Percentiles rank a stretch among this genome's conserved stretches.
Evolutionary conservation across 1,140 invertebrate genomes (phyloP).

Genomic region (Dendrolimus kikuchii): DNA sequence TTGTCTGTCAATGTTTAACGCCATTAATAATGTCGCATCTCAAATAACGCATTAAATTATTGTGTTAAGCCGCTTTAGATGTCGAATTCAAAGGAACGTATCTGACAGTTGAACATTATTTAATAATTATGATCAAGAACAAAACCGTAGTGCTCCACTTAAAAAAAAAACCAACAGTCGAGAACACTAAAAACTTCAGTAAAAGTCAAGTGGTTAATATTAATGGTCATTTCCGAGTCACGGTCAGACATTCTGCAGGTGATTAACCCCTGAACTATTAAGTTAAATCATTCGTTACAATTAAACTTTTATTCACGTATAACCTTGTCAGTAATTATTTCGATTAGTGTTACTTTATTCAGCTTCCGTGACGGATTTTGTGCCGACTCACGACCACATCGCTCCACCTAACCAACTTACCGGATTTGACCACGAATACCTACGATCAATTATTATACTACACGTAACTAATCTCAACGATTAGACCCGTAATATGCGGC

Average conservation of each 20-base stretch:
- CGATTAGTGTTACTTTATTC: slow-evolving; percentile 9
- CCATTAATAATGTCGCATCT: no score
- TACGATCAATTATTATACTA: background rate
- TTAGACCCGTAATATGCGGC: slow-evolving; percentile 6
- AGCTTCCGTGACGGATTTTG: slow-evolving; percentile 34
- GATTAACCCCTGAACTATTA: slow-evolving; percentile 42
- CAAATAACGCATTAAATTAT: no score
- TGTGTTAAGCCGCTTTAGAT: no score
- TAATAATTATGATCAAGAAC: no score
- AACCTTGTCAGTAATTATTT: slow-evolving; percentile 18
- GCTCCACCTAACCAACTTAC: slow-evolving; percentile 11
- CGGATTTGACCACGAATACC: slow-evolving; percentile 9
- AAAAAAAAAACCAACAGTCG: background rate
- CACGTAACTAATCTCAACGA: slow-evolving; percentile 2
- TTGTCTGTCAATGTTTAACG: no score
- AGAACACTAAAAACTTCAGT: slow-evolving; percentile 13
- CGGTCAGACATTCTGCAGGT: slow-evolving; percentile 30
- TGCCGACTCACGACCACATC: slow-evolving; percentile 29
- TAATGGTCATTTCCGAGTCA: slow-evolving; percentile 29
- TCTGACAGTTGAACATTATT: no score
- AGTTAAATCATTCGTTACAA: slow-evolving; percentile 12
- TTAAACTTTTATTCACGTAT: slow-evolving; percentile 9
- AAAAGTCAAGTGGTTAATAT: slow-evolving; percentile 32
- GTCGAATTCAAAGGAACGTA: no score
- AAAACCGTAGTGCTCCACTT: no score